Conservation (phyloP, 2,888 invertebrate species). For the Achlya flavicornis region DNA sequence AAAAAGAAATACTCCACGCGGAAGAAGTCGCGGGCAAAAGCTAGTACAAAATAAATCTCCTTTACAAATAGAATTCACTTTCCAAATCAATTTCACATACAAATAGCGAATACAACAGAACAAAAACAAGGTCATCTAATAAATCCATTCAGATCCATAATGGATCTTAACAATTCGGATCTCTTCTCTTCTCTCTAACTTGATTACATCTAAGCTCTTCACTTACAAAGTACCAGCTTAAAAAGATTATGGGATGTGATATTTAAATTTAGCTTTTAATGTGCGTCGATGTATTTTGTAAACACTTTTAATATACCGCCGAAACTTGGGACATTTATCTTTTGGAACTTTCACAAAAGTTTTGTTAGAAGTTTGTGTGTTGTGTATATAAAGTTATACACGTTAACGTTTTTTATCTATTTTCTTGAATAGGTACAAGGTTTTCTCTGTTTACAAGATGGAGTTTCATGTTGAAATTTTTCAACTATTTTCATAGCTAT, state of each 20-base stretch:
- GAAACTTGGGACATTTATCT: neutral
- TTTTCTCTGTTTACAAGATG: neutral
- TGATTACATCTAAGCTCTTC: neutral
- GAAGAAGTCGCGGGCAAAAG: too few relatives aligned
- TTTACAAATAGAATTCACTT: too few relatives aligned
- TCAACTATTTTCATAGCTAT: too few relatives aligned
- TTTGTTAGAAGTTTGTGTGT: neutral
- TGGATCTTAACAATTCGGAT: neutral
- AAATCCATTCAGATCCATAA: conserved; percentile 1
- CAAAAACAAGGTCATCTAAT: neutral
- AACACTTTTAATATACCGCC: neutral
- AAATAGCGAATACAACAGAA: neutral
- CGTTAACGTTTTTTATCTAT: neutral
- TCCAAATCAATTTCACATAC: neutral
- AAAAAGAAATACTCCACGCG: too few relatives aligned
- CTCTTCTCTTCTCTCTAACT: too few relatives aligned
- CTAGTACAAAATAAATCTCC: too few relatives aligned
- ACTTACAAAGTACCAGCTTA: neutral
- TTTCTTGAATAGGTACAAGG: neutral
- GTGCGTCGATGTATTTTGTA: neutral
- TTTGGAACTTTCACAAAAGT: neutral
- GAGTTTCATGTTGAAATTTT: too few relatives aligned
- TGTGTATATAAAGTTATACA: neutral
- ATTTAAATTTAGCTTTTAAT: conserved; percentile 1
- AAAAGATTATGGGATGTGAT: neutral